Evolutionary conservation across 2,888 invertebrate species (phyloP).

Genomic region (Eristalis pertinax): DNA sequence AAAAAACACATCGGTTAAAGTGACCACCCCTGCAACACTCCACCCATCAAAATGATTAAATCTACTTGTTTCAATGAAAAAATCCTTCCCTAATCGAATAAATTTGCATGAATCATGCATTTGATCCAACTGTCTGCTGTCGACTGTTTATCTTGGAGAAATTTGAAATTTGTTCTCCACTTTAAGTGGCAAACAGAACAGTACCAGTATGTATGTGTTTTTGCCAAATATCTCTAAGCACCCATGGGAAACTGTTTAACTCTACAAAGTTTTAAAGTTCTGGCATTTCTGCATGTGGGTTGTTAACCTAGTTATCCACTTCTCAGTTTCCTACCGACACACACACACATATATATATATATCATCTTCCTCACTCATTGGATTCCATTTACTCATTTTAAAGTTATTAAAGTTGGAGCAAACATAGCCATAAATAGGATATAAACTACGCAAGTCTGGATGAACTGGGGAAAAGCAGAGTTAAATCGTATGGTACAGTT

Average conservation of each 20-base stretch:
- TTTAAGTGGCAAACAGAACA: not conserved
- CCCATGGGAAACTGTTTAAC: not conserved
- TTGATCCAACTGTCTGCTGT: not conserved
- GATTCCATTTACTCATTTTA: not conserved
- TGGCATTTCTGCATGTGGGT: not conserved
- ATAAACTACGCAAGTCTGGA: not conserved
- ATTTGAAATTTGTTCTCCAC: not conserved
- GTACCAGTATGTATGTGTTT: not conserved
- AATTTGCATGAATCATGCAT: not conserved
- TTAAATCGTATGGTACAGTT: not conserved
- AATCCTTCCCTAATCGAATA: not conserved
- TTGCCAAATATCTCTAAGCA: not conserved
- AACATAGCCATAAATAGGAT: not conserved
- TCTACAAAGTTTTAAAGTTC: constrained; percentile 4
- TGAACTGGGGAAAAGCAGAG: not conserved
- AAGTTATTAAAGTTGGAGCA: constrained; percentile 6
- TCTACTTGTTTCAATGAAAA: not conserved
- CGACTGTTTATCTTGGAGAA: not conserved
- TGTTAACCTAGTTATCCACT: not conserved
- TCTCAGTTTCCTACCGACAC: not conserved
- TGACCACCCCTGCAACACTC: not conserved
- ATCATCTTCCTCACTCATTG: not conserved
- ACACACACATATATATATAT: not conserved
- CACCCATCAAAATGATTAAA: not conserved
- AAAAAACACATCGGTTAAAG: not conserved